phyloP scores from a whole-genome alignment of 2,888 invertebrate species.

The Temnothorax unifasciatus region DNA sequence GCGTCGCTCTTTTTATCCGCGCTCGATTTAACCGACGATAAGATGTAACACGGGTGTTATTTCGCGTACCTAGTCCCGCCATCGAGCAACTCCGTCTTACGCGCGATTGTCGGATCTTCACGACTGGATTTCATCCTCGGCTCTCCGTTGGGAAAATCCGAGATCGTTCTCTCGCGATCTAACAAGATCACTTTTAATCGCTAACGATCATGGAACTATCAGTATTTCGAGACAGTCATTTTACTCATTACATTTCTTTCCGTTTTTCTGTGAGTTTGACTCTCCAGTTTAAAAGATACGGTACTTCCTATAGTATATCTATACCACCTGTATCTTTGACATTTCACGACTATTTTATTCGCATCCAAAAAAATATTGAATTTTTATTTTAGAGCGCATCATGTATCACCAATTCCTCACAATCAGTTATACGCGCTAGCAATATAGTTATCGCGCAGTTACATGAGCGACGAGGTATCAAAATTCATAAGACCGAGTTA shows the following conservation, averaged over 20 bases:
- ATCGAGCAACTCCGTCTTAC: neutral
- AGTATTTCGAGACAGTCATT: neutral
- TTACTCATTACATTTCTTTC: neutral
- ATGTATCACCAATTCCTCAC: neutral
- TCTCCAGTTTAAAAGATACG: neutral
- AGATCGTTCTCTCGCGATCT: neutral
- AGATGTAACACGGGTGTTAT: slow-evolving; percentile 35
- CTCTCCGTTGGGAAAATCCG: neutral
- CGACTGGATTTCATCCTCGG: neutral
- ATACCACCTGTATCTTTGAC: neutral
- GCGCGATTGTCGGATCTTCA: neutral
- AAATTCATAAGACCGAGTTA: slow-evolving; percentile 15
- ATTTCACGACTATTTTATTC: neutral
- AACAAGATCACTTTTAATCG: slow-evolving; percentile 16
- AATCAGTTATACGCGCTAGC: neutral
- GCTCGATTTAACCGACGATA: slow-evolving; percentile 45
- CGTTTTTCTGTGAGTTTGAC: neutral
- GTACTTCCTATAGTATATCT: too few relatives aligned
- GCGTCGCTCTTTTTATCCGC: slow-evolving; percentile 44
- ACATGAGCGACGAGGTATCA: neutral
- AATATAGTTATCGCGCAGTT: neutral
- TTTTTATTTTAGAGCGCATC: neutral
- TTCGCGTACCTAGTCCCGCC: neutral
- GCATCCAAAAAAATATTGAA: neutral
- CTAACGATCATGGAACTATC: neutral